Conservation (phyloP, 2,888 invertebrate genomes). For the Sinopyrophorus schimmeli region DNA sequence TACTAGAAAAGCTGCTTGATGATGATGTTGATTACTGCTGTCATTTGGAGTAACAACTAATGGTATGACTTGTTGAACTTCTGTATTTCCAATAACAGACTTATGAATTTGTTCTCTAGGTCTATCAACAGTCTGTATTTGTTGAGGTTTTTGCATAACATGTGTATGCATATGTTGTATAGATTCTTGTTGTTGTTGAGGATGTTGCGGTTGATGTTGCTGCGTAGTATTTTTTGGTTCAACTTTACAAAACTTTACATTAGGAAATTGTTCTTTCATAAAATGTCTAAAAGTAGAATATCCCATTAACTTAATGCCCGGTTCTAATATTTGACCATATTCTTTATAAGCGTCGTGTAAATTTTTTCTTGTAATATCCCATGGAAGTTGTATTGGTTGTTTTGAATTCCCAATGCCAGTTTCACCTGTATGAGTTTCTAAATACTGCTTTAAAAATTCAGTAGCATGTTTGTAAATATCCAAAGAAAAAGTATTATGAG, state of each 20-base stretch:
- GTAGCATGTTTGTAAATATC: conserved; percentile 79
- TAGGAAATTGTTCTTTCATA: conserved; percentile 80
- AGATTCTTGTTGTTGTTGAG: conserved; percentile 55
- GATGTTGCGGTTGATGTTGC: conserved; percentile 58
- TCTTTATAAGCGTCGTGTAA: conserved; percentile 75
- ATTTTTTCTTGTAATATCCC: conserved; percentile 68
- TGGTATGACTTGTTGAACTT: conserved; percentile 65
- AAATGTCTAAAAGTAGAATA: conserved; percentile 80
- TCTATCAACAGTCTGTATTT: conserved; percentile 57
- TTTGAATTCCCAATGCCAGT: conserved; percentile 59
- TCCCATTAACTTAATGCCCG: conserved; percentile 75
- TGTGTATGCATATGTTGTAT: conserved; percentile 53
- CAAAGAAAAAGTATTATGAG: conserved; percentile 77
- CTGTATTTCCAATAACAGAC: conserved; percentile 60
- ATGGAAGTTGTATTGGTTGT: conserved; percentile 59
- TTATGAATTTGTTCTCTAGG: conserved; percentile 58
- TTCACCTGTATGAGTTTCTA: conserved; percentile 66
- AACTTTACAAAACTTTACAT: conserved; percentile 68
- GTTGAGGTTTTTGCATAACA: conserved; percentile 38
- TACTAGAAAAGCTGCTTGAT: conserved; percentile 67
- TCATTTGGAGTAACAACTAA: conserved; percentile 61
- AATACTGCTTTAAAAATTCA: conserved; percentile 73
- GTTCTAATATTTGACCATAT: conserved; percentile 70
- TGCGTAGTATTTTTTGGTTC: conserved; percentile 62
- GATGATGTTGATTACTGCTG: conserved; percentile 52